Percentiles rank a stretch among this genome's conserved stretches.
Conservation (phyloP, 1,140 invertebrate genomes). For the Zaprionus taronus region DNA sequence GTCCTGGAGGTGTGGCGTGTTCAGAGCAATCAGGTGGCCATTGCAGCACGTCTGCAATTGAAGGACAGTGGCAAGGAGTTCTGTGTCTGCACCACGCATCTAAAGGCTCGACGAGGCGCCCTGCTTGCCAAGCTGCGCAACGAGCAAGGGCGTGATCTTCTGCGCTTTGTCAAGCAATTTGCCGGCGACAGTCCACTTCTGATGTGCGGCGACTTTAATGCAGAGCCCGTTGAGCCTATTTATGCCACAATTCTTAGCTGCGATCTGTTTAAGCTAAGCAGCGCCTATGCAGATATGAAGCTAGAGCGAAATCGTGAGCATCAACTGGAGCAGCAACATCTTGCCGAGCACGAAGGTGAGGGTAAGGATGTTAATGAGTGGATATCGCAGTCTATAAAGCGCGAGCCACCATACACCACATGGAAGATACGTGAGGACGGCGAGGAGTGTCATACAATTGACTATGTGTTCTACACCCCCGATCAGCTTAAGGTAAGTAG, state of each 20-base stretch:
- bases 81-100: constrained; percentile 90
- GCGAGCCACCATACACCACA: constrained; percentile 90
- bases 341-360: constrained; percentile 4
- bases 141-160: constrained; percentile 90
- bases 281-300: constrained; percentile 85
- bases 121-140: constrained; percentile 89
- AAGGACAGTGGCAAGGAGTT: constrained; percentile 86
- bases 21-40: constrained; percentile 90
- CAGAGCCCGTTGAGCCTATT: constrained; percentile 90
- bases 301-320: constrained; percentile 48
- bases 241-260: constrained; percentile 87
- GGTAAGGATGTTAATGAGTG: constrained; percentile 48
- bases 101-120: constrained; percentile 89
- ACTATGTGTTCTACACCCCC: constrained; percentile 91
- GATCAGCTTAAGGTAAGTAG: constrained; percentile 85
- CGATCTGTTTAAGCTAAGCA: constrained; percentile 84
- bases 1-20: constrained; percentile 89
- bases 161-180: constrained; percentile 87
- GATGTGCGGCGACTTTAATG: constrained; percentile 92
- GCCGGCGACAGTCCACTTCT: constrained; percentile 86
- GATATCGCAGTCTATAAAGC: constrained; percentile 76
- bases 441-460: constrained; percentile 91
- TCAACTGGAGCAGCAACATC: constrained; percentile 3
- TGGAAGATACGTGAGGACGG: constrained; percentile 91
- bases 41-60: constrained; percentile 86